Evolutionary conservation across 2,113 vertebrate species (phyloP).

Genomic region (Corythoichthys haematopterus): DNA sequence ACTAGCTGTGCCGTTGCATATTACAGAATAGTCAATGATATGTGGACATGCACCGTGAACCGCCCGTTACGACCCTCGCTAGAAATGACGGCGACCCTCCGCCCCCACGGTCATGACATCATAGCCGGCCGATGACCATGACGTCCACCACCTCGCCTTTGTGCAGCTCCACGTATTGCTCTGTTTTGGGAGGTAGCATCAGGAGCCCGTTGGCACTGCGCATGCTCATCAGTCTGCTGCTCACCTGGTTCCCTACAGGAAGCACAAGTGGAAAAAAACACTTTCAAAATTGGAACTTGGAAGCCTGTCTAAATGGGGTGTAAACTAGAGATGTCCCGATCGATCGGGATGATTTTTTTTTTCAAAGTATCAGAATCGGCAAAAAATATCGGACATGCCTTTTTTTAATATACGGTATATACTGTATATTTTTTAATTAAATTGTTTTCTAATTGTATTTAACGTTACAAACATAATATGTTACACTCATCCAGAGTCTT

Average conservation of each 20-base stretch:
- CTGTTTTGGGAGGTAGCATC: conserved; percentile 99
- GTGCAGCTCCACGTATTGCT: conserved; percentile 99
- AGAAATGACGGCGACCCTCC: conserved; percentile 47
- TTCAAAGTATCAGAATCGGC: too few species aligned
- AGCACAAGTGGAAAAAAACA: neutral
- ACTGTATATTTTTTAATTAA: too few species aligned
- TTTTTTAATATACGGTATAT: too few species aligned
- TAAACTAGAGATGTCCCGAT: too few species aligned
- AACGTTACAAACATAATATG: too few species aligned
- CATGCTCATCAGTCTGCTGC: conserved; percentile 99
- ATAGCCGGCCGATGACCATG: conserved; percentile 99
- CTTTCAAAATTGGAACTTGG: too few species aligned
- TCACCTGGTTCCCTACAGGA: conserved; percentile 93
- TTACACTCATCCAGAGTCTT: too few species aligned
- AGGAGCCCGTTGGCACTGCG: conserved; percentile 97
- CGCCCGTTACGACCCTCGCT: conserved; percentile 67
- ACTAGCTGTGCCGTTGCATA: conserved; percentile 99
- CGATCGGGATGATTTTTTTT: too few species aligned
- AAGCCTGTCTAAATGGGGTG: too few species aligned
- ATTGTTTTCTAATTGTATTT: too few species aligned
- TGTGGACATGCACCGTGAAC: conserved; percentile 99
- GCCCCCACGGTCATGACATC: conserved; percentile 78
- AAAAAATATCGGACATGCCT: too few species aligned
- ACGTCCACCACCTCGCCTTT: conserved; percentile 99
- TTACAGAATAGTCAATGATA: conserved; percentile 99